Base-by-base conservation (phyloP, 2,888 invertebrate species). In the Acrobasis suavella region DNA sequence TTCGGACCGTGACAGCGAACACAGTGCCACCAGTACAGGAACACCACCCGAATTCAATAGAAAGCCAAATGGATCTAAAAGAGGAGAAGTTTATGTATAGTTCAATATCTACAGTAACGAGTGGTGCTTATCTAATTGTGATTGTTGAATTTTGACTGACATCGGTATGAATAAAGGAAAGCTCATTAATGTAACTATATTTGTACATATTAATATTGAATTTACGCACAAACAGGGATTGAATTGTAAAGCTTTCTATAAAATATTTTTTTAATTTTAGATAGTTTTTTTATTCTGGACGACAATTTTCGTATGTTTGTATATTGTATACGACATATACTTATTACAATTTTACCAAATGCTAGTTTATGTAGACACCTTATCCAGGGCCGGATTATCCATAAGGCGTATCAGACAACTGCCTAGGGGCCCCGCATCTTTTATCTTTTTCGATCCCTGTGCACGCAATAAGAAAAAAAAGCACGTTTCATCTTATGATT, bases 11-110 rank as follows among this genome's bases (percentile, higher is more conserved):
- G 87, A 85, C 65, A 87, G 86, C 71, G 83, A 87, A 55, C 83
- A 83, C 66, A 86, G 86, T 65, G 72, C 75, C 38, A 67, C 76
- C 32, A 73, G 80, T 64, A 78, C 79, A 9, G 80, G 78, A 32
- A 83, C 83, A 3, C 81, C 83, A 1, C 76, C 83, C 0, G 85
- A 86, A 58, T 81, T 85, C 59, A 73, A 75, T 9, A 75, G 86
- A 42, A 85, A 87, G 75, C 80, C 81, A 14, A 83, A 78, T 67
- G 77, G 81, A 67, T 85, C 90, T 46, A 90, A 90, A 68, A 80
- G 91, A 64, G 91, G 91, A 64, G 91, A 91, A 72, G 91, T 91
- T 51, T 91, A 91, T 69, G 91, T 91, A 60, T 91, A 81, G 55
- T 62, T 16, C n/a, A 60, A 52, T 54, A n/a, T 55, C 16, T 54